Evolutionary conservation across 2,888 invertebrate species (phyloP), one percentile per base, ranked within the genome.

Genomic region (Taenaris catops): DNA sequence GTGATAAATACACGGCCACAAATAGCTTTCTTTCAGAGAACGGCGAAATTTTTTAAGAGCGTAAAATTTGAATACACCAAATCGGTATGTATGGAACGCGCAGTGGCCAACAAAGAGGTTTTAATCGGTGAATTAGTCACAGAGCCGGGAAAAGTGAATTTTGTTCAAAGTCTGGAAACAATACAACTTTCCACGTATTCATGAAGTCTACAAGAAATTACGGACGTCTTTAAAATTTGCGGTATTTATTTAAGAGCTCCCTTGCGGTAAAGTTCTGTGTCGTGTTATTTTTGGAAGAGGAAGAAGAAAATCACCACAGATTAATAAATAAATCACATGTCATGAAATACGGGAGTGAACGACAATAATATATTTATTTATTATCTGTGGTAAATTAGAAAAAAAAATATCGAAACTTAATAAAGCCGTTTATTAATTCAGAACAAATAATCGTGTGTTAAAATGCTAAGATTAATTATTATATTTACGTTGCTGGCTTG

Each of bases 121-220:
- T 62, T 69, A 65, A 70, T 70, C 58, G 65, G 60, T 56, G 50
- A 65, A 76, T 83, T 81, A 69, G 75, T 78, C 65, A 74, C 72
- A 70, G 69, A 49, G 49, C 61, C 59, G n/a, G 61, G 65, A 70
- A 73, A 74, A 70, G 64, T 45, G 60, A 58, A 74, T 78, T 72
- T n/a, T 67, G 69, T 70, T 72, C 63, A 59, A 70, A 52, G 51
- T 48, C 65, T 56, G 67, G 63, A 74, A 76, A 83, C 83, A 83
- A 83, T 67, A 61, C 46, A 52, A 70, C 80, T 81, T 81, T 83
- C 80, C 66, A 24, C 8, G 60, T 34, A 37, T 31, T 23, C 34
- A 23, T 34, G 14, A 19, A 25, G 14, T 48, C 41, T 48, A 55
- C 51, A 61, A 65, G 56, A 58, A 70, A 72, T 75, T 66, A 70